Base-by-base conservation (phyloP, 2,888 invertebrate genomes). In the Priocnemis perturbator region DNA sequence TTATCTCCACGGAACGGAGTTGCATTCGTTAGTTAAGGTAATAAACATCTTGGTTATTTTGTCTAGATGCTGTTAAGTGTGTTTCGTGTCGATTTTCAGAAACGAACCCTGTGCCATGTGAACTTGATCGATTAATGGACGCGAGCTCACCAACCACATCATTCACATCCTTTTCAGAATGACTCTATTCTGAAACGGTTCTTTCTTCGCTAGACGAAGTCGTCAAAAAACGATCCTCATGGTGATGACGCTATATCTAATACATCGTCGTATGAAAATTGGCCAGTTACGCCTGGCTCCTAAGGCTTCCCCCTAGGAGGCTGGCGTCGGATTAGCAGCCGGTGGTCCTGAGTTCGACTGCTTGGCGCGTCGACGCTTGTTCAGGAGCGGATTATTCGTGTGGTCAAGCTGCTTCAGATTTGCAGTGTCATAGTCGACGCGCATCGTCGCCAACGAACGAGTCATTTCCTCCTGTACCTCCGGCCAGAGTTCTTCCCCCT, bases 381-480 rank as follows among this genome's bases (percentile, higher is more conserved):
- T 96, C 47, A 99, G 90, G 64, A 99, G 90, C 0, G 97, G 93
- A 89, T 99, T 99, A 88, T 97, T 98, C 68, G 98, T 96, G 83
- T 96, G 94, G 80, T 97, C 96, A 82, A 99, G 90, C 5, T 95
- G 94, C 90, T 99, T 99, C 73, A 99, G 95, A 90, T 82, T 83
- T 71, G 93, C 93, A 91, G 96, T 95, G 89, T 99, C 98, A 88
- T 98, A 98, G 89, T 98, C 98, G 9, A 99, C 98, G 63, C 99
- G 92, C 99, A 99, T 99, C 60, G 98, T 98, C 55, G 98, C 98
- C 76, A 99, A 90, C 0, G 98, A 98, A 76, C 98, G 93, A 0
- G 97, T 98, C 98, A 99, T 98, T 91, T 99, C 99, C 89, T 99
- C 99, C 90, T 98, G 98, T 4, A 99, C 97, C 85, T 99, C 98